Evolutionary conservation across 2,888 invertebrate genomes (phyloP).

Genomic region (Emmelina monodactyla): DNA sequence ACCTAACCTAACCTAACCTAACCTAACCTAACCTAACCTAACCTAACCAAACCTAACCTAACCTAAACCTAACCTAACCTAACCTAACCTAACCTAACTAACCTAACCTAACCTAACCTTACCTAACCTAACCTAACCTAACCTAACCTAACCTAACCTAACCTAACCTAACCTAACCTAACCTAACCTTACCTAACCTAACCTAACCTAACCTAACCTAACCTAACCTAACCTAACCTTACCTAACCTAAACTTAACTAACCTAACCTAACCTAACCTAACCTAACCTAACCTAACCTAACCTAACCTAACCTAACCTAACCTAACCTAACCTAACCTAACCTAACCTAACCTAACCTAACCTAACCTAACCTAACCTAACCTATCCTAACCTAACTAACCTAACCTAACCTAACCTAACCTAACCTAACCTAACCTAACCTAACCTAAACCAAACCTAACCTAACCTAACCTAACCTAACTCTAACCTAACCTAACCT

Average conservation of each 20-base stretch:
- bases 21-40: conserved; percentile 13
- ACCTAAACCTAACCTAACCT: conserved; percentile 8
- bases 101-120: conserved; percentile 7
- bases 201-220: conserved; percentile 16
- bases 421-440: conserved; percentile 20
- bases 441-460: too few relatives aligned
- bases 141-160: conserved; percentile 17
- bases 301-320: conserved; percentile 14
- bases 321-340: conserved; percentile 12
- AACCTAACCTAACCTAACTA: conserved; percentile 13
- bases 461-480: conserved; percentile 19
- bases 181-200: conserved; percentile 10
- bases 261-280: conserved; percentile 15
- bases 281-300: conserved; percentile 13
- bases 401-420: conserved; percentile 19
- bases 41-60: conserved; percentile 6
- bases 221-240: conserved; percentile 17
- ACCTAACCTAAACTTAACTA: conserved; percentile 1
- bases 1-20: conserved; percentile 13
- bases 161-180: conserved; percentile 9
- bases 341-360: conserved; percentile 16
- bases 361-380: conserved; percentile 18
- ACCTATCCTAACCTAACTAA: conserved; percentile 10
- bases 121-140: conserved; percentile 17
- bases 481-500: conserved; percentile 5